Evolutionary conservation across 1,140 invertebrate species (phyloP).

Genomic region (Brachystomella parvula): DNA sequence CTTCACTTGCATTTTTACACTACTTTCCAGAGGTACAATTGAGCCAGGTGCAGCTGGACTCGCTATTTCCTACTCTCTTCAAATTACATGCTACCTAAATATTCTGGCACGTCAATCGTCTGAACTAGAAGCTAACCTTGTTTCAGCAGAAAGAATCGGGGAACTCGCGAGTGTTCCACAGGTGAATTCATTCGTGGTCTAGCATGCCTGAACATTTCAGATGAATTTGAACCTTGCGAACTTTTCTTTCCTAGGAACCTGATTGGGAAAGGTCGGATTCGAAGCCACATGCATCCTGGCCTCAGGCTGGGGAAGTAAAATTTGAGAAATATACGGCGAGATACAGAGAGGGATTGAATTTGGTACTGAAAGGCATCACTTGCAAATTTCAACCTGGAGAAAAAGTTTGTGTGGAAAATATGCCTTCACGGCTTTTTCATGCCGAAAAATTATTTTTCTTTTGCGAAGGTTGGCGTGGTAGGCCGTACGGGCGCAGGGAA

Average conservation of each 20-base stretch:
- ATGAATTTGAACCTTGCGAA: neutral
- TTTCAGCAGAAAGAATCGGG: slow-evolving; percentile 19
- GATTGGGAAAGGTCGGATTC: slow-evolving; percentile 21
- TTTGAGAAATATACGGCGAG: slow-evolving; percentile 48
- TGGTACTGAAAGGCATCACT: slow-evolving; percentile 53
- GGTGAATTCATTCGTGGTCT: slow-evolving; percentile 23
- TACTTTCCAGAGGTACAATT: slow-evolving; percentile 41
- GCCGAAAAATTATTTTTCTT: neutral
- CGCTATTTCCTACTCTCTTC: slow-evolving; percentile 48
- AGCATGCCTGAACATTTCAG: neutral
- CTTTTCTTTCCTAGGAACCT: slow-evolving; percentile 27
- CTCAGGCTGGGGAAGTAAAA: slow-evolving; percentile 45
- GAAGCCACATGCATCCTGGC: slow-evolving; percentile 43
- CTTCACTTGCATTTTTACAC: slow-evolving; percentile 45
- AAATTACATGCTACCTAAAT: slow-evolving; percentile 39
- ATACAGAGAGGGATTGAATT: slow-evolving; percentile 58
- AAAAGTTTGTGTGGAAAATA: slow-evolving; percentile 40
- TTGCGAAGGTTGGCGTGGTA: slow-evolving; percentile 36
- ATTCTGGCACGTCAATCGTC: slow-evolving; percentile 11
- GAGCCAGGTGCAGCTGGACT: slow-evolving; percentile 47
- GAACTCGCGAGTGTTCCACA: slow-evolving; percentile 44
- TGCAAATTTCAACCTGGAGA: slow-evolving; percentile 43
- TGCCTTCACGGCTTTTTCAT: neutral
- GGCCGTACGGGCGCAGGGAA: slow-evolving; percentile 49
- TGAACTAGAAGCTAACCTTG: slow-evolving; percentile 19